Conservation (phyloP, 1,140 invertebrate genomes). For the Luehdorfia chinensis region DNA sequence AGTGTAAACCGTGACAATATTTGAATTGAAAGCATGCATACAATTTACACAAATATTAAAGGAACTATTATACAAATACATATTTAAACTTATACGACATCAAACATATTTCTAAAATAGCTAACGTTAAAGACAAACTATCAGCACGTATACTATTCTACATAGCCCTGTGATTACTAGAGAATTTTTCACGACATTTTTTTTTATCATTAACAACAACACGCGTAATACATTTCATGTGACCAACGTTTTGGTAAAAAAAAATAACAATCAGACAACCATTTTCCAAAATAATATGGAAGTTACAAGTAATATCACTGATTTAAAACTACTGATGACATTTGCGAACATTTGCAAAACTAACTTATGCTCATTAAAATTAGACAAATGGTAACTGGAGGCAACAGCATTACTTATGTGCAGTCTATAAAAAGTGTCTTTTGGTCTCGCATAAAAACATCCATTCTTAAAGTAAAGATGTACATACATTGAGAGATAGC, state of each 20-base stretch:
- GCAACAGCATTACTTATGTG: conserved; percentile 31
- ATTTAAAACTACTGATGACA: conserved; percentile 39
- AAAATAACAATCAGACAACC: neutral
- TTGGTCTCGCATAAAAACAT: too few relatives aligned
- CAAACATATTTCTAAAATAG: conserved; percentile 11
- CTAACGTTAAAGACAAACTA: neutral
- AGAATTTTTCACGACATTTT: too few relatives aligned
- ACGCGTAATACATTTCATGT: too few relatives aligned
- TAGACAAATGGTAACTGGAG: conserved; percentile 48
- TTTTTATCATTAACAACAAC: too few relatives aligned
- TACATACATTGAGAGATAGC: too few relatives aligned
- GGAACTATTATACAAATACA: conserved; percentile 9
- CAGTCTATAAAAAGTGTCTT: too few relatives aligned
- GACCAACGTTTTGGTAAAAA: neutral
- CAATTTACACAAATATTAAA: conserved; percentile 4
- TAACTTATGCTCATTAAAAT: conserved; percentile 26
- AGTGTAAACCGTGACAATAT: too few relatives aligned
- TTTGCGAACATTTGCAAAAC: conserved; percentile 33
- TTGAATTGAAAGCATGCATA: conserved; percentile 12
- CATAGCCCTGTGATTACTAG: conserved; percentile 18
- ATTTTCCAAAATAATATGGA: conserved; percentile 18
- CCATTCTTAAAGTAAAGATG: too few relatives aligned
- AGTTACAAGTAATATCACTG: conserved; percentile 57
- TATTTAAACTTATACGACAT: conserved; percentile 11
- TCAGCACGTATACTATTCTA: neutral